A percentile compares a stretch with the other conserved stretches of the same genome.
These are phyloP conservation scores for Flexamia atlantica DNA, from an alignment of 2,888 invertebrate species.

Conservation along the genomic window DNA sequence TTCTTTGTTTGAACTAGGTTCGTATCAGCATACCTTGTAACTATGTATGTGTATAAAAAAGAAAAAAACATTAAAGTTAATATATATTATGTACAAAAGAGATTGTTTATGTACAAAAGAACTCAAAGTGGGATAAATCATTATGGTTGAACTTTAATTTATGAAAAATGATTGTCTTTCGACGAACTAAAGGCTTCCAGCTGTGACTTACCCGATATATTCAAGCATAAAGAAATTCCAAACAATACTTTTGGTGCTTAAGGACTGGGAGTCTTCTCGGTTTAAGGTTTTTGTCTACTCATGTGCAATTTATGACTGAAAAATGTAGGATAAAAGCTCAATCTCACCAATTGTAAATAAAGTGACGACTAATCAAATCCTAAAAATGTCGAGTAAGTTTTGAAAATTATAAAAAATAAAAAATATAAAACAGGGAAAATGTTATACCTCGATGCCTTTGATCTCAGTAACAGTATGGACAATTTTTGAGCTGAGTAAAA, in stretches of 20 bases:
- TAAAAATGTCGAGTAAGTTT: not conserved
- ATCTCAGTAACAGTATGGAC: not conserved
- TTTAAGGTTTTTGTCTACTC: not conserved
- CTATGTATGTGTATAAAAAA: conserved; percentile 38
- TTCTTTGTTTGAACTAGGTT: not conserved
- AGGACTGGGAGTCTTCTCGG: not conserved
- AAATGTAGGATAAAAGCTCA: not conserved
- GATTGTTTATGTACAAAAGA: conserved; percentile 36
- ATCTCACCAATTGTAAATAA: not conserved
- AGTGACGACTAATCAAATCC: not conserved
- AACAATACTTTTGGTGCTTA: not conserved
- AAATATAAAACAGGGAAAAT: no score
- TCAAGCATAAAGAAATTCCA: not conserved
- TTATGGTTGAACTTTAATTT: not conserved
- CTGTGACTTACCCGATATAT: not conserved
- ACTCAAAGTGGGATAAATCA: not conserved
- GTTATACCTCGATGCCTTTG: not conserved
- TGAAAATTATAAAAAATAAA: not conserved
- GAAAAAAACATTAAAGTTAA: conserved; percentile 16
- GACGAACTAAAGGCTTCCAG: conserved; percentile 28
- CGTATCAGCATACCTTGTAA: not conserved
- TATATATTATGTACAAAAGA: conserved; percentile 25
- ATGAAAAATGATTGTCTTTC: conserved; percentile 40
- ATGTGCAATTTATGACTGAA: not conserved
- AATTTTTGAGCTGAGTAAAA: conserved; percentile 42